Conservation (phyloP, 2,797 vertebrate genomes). For the Crax fasciolata region DNA sequence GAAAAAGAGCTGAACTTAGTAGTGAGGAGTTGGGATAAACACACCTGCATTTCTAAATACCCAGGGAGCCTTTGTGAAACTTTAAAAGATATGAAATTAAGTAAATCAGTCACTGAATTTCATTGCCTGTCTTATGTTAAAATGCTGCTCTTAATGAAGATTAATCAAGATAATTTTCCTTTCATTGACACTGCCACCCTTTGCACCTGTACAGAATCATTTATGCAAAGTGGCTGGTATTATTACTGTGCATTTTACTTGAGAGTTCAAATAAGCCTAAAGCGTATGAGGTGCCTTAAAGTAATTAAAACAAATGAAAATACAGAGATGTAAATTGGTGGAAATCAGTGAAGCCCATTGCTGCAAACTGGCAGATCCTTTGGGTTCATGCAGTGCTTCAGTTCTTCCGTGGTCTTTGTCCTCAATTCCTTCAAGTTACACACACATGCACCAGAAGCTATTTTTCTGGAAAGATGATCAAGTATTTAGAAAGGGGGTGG, state of each 20-base stretch:
- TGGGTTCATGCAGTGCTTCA: not conserved
- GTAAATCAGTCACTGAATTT: constrained; percentile 13
- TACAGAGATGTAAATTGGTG: not conserved
- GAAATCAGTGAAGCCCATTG: not conserved
- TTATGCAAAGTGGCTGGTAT: not conserved
- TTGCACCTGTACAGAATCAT: not conserved
- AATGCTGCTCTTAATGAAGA: constrained; percentile 15
- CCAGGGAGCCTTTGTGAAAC: not conserved
- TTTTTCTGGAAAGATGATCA: not conserved
- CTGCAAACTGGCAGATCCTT: not conserved
- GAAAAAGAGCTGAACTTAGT: not conserved
- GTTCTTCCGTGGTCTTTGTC: not conserved
- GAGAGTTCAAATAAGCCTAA: not conserved
- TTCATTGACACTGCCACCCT: not conserved
- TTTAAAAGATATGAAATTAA: not conserved
- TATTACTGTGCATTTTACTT: not conserved
- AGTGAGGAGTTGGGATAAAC: constrained; percentile 2
- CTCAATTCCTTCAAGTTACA: not conserved
- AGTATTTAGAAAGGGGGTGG: not conserved
- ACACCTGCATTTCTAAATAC: constrained; percentile 1
- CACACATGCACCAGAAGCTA: not conserved
- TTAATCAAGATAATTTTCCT: constrained; percentile 47
- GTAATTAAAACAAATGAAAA: constrained; percentile 20
- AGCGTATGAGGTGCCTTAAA: not conserved
- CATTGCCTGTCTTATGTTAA: not conserved